A percentile compares a stretch with the other conserved stretches of the same genome.
These are phyloP conservation scores for Crenichthys baileyi DNA, from an alignment of 2,797 vertebrate genomes.

Conservation along the genomic window DNA sequence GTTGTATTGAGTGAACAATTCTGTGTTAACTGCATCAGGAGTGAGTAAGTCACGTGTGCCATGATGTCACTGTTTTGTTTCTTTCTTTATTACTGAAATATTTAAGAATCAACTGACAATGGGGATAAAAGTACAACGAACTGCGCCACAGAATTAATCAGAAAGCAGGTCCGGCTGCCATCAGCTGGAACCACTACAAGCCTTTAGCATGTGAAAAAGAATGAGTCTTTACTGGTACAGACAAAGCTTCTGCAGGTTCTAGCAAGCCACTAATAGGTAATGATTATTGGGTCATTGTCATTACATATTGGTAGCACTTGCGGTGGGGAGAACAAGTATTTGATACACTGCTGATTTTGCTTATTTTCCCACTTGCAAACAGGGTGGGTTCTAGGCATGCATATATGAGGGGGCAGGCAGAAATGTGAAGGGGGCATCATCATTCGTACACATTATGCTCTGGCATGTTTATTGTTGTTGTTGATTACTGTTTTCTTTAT, in stretches of 20 bases:
- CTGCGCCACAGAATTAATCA: neutral
- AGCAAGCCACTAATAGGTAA: neutral
- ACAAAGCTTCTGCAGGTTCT: neutral
- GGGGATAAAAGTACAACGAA: neutral
- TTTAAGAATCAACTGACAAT: neutral
- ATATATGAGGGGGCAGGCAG: no score
- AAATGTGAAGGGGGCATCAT: no score
- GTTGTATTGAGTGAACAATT: no score
- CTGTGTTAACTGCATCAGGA: no score
- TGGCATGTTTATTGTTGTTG: no score
- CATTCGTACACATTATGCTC: no score
- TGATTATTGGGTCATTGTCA: neutral
- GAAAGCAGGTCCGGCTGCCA: neutral
- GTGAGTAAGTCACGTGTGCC: neutral
- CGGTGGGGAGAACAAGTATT: no score
- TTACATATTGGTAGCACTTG: neutral
- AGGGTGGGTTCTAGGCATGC: no score
- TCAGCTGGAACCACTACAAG: neutral
- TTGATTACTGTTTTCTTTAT: no score
- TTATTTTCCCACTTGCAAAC: no score
- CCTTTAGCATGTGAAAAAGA: neutral
- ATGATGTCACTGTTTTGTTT: neutral
- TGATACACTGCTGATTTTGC: no score
- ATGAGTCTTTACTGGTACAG: neutral
- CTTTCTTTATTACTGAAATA: neutral